phyloP scores from a whole-genome alignment of 2,888 invertebrate species.

The Oligia fasciuncula region DNA sequence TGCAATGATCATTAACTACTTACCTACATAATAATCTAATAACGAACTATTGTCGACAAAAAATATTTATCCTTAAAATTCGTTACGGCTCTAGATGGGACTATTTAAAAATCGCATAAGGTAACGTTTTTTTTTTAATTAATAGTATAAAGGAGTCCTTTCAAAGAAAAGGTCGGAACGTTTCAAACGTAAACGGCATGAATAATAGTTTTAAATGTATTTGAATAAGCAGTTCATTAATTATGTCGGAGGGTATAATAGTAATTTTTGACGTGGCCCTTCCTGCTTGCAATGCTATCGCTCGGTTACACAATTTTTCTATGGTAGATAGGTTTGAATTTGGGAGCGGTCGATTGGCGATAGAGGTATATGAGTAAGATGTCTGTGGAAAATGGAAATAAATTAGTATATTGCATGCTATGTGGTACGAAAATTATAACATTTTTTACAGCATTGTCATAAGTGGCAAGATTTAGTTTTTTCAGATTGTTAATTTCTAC shows the following conservation, averaged over 20 bases:
- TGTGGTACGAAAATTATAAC: neutral
- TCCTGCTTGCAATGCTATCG: constrained; percentile 87
- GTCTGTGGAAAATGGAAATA: neutral
- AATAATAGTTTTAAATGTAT: constrained; percentile 90
- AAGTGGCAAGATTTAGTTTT: neutral
- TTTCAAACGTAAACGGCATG: constrained; percentile 89
- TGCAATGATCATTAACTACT: constrained; percentile 56
- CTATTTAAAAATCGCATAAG: constrained; percentile 83
- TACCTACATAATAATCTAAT: constrained; percentile 56
- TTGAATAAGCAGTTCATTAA: constrained; percentile 90
- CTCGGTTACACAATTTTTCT: constrained; percentile 86
- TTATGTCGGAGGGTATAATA: constrained; percentile 87
- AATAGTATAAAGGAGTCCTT: constrained; percentile 84
- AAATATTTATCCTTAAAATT: constrained; percentile 80
- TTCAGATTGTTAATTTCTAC: neutral
- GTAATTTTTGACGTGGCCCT: constrained; percentile 89
- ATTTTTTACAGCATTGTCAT: neutral
- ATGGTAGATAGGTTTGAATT: constrained; percentile 69
- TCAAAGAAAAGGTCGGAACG: constrained; percentile 87
- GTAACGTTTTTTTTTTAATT: constrained; percentile 85
- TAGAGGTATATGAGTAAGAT: constrained; percentile 4
- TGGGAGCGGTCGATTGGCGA: constrained; percentile 37
- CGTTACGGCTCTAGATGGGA: constrained; percentile 71
- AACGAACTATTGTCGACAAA: constrained; percentile 72
- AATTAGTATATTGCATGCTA: neutral